Base-by-base conservation (phyloP, 2,113 vertebrate species). In the Gorilla gorilla region DNA sequence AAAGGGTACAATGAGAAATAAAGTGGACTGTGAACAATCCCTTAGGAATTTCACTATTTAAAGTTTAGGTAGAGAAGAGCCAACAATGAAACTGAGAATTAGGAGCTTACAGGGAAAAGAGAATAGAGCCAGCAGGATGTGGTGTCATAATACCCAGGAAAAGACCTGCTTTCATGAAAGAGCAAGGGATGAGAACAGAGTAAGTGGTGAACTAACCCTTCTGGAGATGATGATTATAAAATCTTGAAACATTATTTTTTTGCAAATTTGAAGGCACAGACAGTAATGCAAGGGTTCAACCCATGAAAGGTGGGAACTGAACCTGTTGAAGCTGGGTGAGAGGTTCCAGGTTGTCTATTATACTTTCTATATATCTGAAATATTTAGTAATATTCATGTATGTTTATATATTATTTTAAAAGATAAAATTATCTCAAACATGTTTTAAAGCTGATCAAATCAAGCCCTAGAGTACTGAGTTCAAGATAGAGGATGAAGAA, bases 111-210 rank as follows among this genome's bases (percentile, higher is more conserved):
- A 70, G n/a, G 86, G 48, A 45, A 2, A 22, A 76, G 40, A 82
- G 18, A 76, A 82, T 32, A 20, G 0, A 2, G 1, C 8, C 27
- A 30, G 50, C 4, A 64, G n/a, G 20, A 27, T 35, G 8, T 6
- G 20, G 18, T n/a, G 1, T 68, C 25, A n/a, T 6, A 30, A 55
- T 89, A 79, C 1, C 17, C 1, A 82, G 23, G 27, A 16, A 9
- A 72, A 48, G 8, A 16, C 8, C 17, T 43, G 8, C 27, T 35
- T 78, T 81, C 27, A 10, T 13, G 23, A 50, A 66, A 22, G 17
- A 25, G 25, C 8, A 7, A 89, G 25, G 5, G 32, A 7, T 4
- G 10, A 23, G 18, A 23, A 10, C 3, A 8, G 20, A 61, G 6
- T 6, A 40, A 25, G 10, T 55, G 32, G 10, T 79, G 73, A 48